phyloP scores from a whole-genome alignment of 2,797 vertebrate species.

The Hylomyscus alleni region DNA sequence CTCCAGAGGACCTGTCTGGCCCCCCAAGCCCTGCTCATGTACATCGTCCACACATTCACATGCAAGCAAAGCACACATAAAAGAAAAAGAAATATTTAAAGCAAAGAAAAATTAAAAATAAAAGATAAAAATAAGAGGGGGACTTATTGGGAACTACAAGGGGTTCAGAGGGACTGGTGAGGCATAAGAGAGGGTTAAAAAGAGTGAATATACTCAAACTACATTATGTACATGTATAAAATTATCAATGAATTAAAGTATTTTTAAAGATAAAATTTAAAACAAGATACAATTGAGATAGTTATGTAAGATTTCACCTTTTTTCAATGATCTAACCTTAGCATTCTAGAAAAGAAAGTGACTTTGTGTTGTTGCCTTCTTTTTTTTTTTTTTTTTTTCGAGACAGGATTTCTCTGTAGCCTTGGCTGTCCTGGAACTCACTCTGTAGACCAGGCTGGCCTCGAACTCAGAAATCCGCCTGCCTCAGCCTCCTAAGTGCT shows the following conservation, averaged over 20 bases:
- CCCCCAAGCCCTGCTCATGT: not conserved
- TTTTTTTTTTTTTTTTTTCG: too few relatives aligned
- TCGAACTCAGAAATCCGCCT: too few relatives aligned
- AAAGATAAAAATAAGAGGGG: not conserved
- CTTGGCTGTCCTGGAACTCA: too few relatives aligned
- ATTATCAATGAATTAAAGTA: not conserved
- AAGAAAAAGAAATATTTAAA: not conserved
- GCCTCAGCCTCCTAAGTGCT: too few relatives aligned
- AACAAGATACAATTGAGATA: not conserved
- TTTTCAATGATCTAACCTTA: not conserved
- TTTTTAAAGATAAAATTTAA: not conserved
- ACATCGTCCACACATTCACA: not conserved
- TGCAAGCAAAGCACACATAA: not conserved
- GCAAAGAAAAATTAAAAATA: not conserved
- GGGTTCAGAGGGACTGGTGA: not conserved
- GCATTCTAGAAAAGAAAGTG: not conserved
- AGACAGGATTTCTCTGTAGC: too few relatives aligned
- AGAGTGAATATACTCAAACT: not conserved
- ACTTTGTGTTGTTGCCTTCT: not conserved
- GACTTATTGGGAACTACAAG: not conserved
- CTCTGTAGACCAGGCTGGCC: too few relatives aligned
- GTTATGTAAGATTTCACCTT: not conserved
- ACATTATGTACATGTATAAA: not conserved
- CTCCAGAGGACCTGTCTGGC: not conserved
- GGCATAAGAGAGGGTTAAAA: not conserved